Percentiles rank a stretch among this genome's conserved stretches.
Evolutionary conservation across 1,140 invertebrate genomes (phyloP).

Genomic region (Elymnias hypermnestra): DNA sequence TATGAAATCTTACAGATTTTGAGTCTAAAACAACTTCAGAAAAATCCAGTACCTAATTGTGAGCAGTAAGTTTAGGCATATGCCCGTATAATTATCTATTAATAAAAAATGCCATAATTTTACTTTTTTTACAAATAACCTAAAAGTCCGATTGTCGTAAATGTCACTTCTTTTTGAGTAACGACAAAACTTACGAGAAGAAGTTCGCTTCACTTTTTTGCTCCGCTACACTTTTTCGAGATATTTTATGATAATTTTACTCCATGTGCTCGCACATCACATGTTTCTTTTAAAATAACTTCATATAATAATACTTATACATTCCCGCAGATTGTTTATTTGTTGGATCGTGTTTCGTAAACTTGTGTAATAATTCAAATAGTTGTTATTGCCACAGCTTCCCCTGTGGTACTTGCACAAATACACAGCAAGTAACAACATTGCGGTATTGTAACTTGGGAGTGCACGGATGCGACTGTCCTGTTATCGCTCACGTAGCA

Average conservation of each 20-base stretch:
- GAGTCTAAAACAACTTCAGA: too few species aligned
- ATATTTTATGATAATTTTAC: conserved; percentile 60
- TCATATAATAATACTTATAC: conserved; percentile 8
- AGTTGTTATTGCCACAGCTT: conserved; percentile 2
- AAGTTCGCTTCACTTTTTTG: conserved; percentile 47
- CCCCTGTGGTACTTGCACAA: background rate
- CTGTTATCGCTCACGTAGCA: conserved; percentile 33
- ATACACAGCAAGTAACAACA: conserved; percentile 15
- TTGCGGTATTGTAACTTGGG: conserved; percentile 11
- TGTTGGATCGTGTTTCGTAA: background rate
- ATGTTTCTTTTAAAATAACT: conserved; percentile 21
- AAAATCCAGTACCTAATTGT: too few species aligned
- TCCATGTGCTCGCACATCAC: conserved; percentile 34
- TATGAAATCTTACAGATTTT: too few species aligned
- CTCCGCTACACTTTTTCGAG: conserved; percentile 38
- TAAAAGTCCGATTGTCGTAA: conserved; percentile 55
- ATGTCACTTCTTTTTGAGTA: conserved; percentile 62
- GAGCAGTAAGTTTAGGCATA: too few species aligned
- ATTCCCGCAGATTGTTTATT: background rate
- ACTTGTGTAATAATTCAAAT: conserved; percentile 4
- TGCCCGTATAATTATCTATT: too few species aligned
- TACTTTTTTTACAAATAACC: conserved; percentile 46
- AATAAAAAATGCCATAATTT: conserved; percentile 6
- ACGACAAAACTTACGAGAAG: conserved; percentile 57
- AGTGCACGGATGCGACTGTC: conserved; percentile 28